Percentiles rank a stretch among this genome's conserved stretches.
Conservation (phyloP, 1,140 invertebrate genomes). For the Cheumatopsyche charites region DNA sequence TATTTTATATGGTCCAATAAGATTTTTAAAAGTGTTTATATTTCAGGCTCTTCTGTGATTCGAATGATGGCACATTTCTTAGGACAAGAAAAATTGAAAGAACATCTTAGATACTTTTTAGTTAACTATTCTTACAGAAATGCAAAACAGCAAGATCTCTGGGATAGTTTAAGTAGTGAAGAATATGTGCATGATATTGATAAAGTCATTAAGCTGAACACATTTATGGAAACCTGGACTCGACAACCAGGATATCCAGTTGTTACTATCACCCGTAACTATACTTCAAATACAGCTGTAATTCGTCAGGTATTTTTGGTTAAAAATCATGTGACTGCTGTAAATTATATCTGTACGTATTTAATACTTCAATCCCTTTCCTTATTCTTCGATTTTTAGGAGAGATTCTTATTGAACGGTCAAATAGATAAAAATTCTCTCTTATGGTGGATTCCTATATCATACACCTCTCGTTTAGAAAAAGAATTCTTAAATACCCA, state of each 20-base stretch:
- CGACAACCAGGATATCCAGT: slow-evolving; percentile 77
- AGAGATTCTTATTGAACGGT: slow-evolving; percentile 41
- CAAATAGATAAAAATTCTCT: slow-evolving; percentile 51
- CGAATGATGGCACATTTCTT: slow-evolving; percentile 76
- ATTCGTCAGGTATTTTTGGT: slow-evolving; percentile 52
- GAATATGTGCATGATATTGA: slow-evolving; percentile 53
- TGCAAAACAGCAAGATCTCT: slow-evolving; percentile 69
- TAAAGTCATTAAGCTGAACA: slow-evolving; percentile 59
- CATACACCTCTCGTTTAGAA: slow-evolving; percentile 22
- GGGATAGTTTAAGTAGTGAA: slow-evolving; percentile 61
- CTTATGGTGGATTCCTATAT: slow-evolving; percentile 42
- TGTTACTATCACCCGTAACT: slow-evolving; percentile 61
- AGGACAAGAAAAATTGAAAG: slow-evolving; percentile 67
- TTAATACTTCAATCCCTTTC: background rate
- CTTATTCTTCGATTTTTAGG: slow-evolving; percentile 17
- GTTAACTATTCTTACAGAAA: slow-evolving; percentile 61
- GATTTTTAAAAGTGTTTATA: too few species aligned
- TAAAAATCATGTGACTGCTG: background rate
- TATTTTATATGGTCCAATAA: slow-evolving; percentile 53
- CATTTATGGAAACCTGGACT: slow-evolving; percentile 78
- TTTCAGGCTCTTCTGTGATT: slow-evolving; percentile 70
- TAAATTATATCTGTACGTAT: background rate
- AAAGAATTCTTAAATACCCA: slow-evolving; percentile 15
- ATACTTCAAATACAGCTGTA: slow-evolving; percentile 50
- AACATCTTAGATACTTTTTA: slow-evolving; percentile 64